Base-by-base conservation (phyloP, 2,888 invertebrate species). In the Pseudanteris insignis region DNA sequence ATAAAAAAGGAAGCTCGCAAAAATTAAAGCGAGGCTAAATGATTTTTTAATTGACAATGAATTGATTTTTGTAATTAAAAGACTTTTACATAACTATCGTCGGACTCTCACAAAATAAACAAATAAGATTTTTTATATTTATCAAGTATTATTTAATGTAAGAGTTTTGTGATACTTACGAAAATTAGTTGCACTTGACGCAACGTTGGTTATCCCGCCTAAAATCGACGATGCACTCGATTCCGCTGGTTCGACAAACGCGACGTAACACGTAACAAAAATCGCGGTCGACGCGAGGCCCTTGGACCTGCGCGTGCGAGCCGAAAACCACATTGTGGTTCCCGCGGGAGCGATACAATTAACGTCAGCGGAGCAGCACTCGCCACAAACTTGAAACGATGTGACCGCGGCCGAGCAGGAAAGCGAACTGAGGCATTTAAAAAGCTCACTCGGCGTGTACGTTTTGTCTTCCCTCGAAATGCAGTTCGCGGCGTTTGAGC, bases 151-250 rank as follows among this genome's bases (percentile, higher is more conserved):
- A 7, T 21, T 21, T 5, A 21, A 5, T 21, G 21, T 5, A 5
- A 3, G 21, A 21, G 7, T 21, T 44, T 13, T 14, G 11, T 2
- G 14, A n/a, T n/a, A 74, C 77, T 70, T 62, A 77, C 77, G 53
- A 38, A 76, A 73, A 67, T 74, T 72, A 1, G 72, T 71, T 2
- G 77, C 76, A 29, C 67, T 70, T 2, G 65, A 67, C 0, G 77
- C 77, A 12, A 71, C 76, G 28, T 73, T 77, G 7, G 67, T 74
- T 15, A 77, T 73, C 12, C 75, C 73, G n/a, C 63, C 72, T 9
- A 77, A 61, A 21, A 77, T 62, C 6, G 54, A 47, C 1, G 69
- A 21, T 21, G 21, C 68, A 24, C 62, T 10, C 13, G 65, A 37
- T 7, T 70, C 70, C 5, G 61, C 26, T 0, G 67, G 60, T 10